Base-by-base conservation (phyloP, 2,797 vertebrate genomes). In the Tauraco hartlaubi region DNA sequence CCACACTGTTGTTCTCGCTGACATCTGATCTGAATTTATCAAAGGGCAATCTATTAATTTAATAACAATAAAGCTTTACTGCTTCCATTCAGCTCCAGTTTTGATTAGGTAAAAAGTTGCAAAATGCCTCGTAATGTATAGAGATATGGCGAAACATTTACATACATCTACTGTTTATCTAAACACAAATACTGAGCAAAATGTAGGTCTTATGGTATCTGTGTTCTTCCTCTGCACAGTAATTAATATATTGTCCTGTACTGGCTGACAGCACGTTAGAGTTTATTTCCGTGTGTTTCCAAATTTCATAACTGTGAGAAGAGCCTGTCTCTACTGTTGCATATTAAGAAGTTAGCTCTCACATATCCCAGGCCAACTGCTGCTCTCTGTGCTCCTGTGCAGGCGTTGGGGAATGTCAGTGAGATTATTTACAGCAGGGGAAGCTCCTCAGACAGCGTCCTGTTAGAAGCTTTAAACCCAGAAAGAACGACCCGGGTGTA, bases 121-220 rank as follows among this genome's bases (percentile, higher is more conserved):
- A 84, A 80, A 85, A 86, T 39, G n/a, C 22, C n/a, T 84, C 71
- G 25, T 25, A 67, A 77, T 44, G 35, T 17, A 43, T 2, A 67
- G 26, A 66, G 9, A 69, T 46, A 59, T 2, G 11, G 41, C 26
- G 37, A 74, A 88, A 84, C 7, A 64, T 33, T 77, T 26, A 25
- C 14, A 31, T 31, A 43, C 3, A 18, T 9, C 66, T 62, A 29
- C 14, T 37, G 16, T 72, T 82, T 73, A 67, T 64, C 9, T 61
- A 23, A 28, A 74, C 1, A 5, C 14, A 52, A 88, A 69, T 19
- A 56, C 17, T 71, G 37, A 61, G 41, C 15, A 85, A 88, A 86
- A 68, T 0, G 0, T 28, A 54, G 20, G 29, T 61, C 37, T 49
- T 49, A 52, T 0, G 5, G n/a, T 43, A 58, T 28, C 35, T 35